These are phyloP conservation scores for Aleadryas rufinucha DNA, from an alignment of 2,113 vertebrate species.

Conservation along the genomic window DNA sequence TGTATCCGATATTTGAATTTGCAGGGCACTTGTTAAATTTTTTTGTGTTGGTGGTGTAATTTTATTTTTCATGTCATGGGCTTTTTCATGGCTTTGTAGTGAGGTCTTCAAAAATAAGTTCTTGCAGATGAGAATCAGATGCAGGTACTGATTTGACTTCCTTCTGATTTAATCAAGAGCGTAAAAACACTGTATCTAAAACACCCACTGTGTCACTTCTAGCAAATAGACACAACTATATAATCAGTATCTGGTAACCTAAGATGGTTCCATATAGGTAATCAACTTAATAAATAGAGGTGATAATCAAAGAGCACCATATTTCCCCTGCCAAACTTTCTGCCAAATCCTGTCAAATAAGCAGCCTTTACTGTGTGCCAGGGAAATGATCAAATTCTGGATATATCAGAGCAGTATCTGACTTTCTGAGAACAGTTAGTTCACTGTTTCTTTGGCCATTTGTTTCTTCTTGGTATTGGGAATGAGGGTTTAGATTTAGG, in stretches of 20 bases:
- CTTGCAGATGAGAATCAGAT: neutral
- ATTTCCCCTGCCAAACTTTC: neutral
- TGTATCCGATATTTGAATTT: neutral
- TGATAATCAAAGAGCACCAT: neutral
- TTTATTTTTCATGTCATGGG: neutral
- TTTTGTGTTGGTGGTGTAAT: neutral
- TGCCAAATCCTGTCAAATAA: neutral
- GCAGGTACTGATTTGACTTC: neutral
- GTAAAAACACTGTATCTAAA: neutral
- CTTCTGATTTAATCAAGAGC: neutral
- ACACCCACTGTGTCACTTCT: neutral
- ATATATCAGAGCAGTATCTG: neutral
- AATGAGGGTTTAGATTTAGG: neutral
- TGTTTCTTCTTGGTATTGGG: neutral
- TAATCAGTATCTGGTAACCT: neutral
- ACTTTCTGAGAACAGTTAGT: neutral
- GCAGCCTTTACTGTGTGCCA: neutral
- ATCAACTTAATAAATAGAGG: neutral
- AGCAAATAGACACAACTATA: neutral
- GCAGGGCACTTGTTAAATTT: neutral
- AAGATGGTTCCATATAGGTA: neutral
- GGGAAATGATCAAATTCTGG: neutral
- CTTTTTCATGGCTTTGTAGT: neutral
- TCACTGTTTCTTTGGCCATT: neutral
- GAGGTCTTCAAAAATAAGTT: neutral